A percentile compares a stretch with the other conserved stretches of the same genome.
phyloP scores from a whole-genome alignment of 2,113 vertebrate species.

The Ibidorhyncha struthersii region DNA sequence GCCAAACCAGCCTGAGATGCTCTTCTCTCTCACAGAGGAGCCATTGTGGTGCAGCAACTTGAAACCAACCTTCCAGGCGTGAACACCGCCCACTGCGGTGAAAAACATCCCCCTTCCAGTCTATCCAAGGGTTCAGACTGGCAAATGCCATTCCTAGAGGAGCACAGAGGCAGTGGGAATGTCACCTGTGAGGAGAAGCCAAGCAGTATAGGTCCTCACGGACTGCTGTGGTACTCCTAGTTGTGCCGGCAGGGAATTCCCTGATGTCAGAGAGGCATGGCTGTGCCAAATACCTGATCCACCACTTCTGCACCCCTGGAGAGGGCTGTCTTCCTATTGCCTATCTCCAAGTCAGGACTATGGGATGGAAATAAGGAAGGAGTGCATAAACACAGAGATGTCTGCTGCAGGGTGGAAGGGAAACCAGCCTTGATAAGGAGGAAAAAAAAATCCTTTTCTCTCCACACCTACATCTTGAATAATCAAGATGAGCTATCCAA shows the following conservation, averaged over 20 bases:
- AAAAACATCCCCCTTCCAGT: fast-evolving
- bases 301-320: fast-evolving
- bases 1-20: background rate
- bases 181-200: fast-evolving
- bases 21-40: background rate
- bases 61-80: background rate
- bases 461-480: background rate
- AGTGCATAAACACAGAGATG: background rate
- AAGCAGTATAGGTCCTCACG: background rate
- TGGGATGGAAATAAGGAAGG: background rate
- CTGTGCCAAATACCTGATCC: background rate
- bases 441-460: background rate
- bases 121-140: background rate
- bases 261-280: fast-evolving
- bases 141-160: background rate
- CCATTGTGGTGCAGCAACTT: background rate
- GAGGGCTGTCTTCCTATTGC: background rate
- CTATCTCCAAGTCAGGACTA: background rate
- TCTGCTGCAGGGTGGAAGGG: background rate
- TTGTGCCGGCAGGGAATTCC: background rate
- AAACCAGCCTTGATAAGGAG: background rate
- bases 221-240: background rate
- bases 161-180: fast-evolving
- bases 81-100: fast-evolving
- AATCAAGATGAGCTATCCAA: background rate